Percentiles rank a stretch among this genome's conserved stretches.
Conservation (phyloP, 2,888 invertebrate genomes). For the Bursaphelenchus okinawaensis region DNA sequence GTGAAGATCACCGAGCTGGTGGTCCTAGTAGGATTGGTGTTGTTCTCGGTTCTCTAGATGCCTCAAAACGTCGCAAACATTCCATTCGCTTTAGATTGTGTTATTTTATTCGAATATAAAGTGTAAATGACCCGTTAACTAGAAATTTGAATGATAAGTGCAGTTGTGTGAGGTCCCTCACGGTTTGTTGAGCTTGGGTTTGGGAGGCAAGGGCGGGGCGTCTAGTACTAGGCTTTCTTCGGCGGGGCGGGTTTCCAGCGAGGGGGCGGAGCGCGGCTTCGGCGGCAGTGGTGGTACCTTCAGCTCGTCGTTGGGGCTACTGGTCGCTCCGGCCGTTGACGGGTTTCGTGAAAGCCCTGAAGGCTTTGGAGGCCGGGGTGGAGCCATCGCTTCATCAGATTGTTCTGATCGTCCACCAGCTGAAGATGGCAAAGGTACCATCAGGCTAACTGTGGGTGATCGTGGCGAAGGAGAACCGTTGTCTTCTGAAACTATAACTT, state of each 20-base stretch:
- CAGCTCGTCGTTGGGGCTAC: slow-evolving; percentile 1
- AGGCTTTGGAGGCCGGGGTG: slow-evolving; percentile 25
- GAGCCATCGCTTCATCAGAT: slow-evolving; percentile 13
- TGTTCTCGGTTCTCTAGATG: neutral
- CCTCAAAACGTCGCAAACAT: neutral
- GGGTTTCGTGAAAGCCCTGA: neutral
- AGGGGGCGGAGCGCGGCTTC: slow-evolving; percentile 9
- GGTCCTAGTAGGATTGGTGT: neutral
- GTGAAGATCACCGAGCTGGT: neutral
- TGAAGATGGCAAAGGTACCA: slow-evolving; percentile 22
- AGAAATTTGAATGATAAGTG: slow-evolving; percentile 5
- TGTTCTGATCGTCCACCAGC: slow-evolving; percentile 4
- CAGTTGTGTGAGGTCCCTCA: neutral
- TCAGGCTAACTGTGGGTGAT: slow-evolving; percentile 24
- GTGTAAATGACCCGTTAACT: neutral
- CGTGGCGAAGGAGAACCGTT: slow-evolving; percentile 19
- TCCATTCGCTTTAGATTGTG: neutral
- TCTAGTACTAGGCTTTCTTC: neutral
- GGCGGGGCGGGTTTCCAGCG: neutral
- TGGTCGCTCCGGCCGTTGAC: neutral
- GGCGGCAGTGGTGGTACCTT: slow-evolving; percentile 11
- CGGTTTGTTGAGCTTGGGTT: slow-evolving; percentile 14
- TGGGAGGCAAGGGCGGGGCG: slow-evolving; percentile 21
- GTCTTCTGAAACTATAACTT: too few species aligned
- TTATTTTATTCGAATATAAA: neutral